Percentiles rank a stretch among this genome's conserved stretches.
Evolutionary conservation across 2,888 invertebrate species (phyloP).

Genomic region (Eristalis intricaria): DNA sequence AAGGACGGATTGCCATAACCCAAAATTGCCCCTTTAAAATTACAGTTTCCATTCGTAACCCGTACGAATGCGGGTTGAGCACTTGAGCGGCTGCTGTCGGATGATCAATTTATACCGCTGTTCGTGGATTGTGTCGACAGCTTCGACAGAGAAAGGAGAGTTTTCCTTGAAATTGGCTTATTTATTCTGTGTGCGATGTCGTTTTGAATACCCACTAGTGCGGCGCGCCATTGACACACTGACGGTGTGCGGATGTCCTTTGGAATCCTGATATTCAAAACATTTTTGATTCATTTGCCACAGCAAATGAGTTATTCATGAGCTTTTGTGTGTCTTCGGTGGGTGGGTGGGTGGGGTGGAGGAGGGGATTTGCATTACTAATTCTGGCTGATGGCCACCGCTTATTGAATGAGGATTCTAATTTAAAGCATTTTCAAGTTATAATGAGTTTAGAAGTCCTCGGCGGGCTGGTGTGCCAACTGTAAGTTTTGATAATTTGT

Average conservation of each 20-base stretch:
- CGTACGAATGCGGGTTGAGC: conserved; percentile 12
- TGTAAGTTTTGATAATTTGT: not conserved
- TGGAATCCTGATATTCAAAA: conserved; percentile 8
- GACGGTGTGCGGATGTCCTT: not conserved
- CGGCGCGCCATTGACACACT: conserved; percentile 6
- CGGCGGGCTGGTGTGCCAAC: not conserved
- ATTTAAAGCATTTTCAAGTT: conserved; percentile 21
- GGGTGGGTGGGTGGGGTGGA: too few species aligned
- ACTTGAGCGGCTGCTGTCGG: conserved; percentile 9
- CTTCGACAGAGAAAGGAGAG: not conserved
- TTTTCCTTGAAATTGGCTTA: conserved; percentile 40
- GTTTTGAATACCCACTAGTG: conserved; percentile 41
- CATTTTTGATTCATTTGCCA: conserved; percentile 37
- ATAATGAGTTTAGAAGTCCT: conserved; percentile 16
- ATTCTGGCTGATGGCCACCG: conserved; percentile 45
- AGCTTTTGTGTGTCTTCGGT: conserved; percentile 25
- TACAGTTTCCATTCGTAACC: conserved; percentile 31
- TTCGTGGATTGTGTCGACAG: not conserved
- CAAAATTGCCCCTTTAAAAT: conserved; percentile 55
- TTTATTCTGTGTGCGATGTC: conserved; percentile 40
- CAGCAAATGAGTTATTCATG: conserved; percentile 52
- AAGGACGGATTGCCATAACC: conserved; percentile 61
- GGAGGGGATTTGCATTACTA: conserved; percentile 53
- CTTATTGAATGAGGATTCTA: conserved; percentile 50
- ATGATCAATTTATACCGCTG: conserved; percentile 9